Evolutionary conservation across 2,797 vertebrate genomes (phyloP).

Genomic region (Delichon dasypus): DNA sequence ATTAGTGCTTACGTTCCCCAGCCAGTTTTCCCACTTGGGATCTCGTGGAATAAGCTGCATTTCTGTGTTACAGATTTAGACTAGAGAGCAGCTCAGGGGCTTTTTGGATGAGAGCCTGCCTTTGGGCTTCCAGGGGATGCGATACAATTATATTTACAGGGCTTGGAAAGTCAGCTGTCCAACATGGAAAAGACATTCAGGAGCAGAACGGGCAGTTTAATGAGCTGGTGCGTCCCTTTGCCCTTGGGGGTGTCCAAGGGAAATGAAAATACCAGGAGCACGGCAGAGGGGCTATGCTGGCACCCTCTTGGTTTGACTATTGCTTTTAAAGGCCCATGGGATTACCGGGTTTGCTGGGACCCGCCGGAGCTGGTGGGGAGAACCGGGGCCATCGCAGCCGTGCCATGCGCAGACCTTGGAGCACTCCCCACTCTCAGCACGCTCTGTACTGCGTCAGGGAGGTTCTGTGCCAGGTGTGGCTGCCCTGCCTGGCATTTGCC

Average conservation of each 20-base stretch:
- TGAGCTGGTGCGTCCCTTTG: constrained; percentile 6
- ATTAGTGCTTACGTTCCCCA: neutral
- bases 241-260: neutral
- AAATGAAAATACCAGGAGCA: constrained; percentile 7
- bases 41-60: neutral
- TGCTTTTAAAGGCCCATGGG: neutral
- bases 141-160: constrained; percentile 32
- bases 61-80: constrained; percentile 17
- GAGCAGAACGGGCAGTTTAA: neutral
- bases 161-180: neutral
- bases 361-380: fast-evolving
- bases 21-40: constrained; percentile 10
- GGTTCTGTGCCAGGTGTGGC: neutral
- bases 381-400: fast-evolving
- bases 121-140: neutral
- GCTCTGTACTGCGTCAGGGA: neutral
- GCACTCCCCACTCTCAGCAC: neutral
- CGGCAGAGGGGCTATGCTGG: neutral
- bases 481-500: neutral
- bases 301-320: neutral
- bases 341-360: fast-evolving
- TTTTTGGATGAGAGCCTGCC: constrained; percentile 44
- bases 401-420: neutral
- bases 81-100: neutral
- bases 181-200: constrained; percentile 1